phyloP scores from a whole-genome alignment of 1,140 invertebrate genomes.

The Heliconius congener region DNA sequence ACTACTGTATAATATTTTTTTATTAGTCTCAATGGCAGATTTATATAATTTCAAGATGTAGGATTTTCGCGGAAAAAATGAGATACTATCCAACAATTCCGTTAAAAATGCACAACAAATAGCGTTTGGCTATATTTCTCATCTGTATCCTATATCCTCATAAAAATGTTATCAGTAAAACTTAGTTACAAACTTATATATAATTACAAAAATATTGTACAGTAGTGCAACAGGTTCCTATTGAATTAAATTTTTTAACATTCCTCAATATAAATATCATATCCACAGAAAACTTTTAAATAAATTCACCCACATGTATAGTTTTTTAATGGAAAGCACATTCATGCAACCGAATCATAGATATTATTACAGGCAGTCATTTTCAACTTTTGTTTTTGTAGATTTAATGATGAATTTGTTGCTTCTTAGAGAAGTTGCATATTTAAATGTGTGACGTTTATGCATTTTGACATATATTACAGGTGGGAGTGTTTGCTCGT shows the following conservation, averaged over 20 bases:
- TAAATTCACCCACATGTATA: not conserved
- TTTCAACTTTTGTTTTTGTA: slow-evolving; percentile 20
- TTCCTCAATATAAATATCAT: not conserved
- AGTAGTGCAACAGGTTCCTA: not conserved
- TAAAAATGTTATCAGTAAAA: no score
- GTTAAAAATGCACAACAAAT: no score
- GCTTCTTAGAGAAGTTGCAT: slow-evolving; percentile 8
- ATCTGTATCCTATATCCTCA: no score
- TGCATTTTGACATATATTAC: slow-evolving; percentile 16
- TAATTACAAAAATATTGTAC: not conserved
- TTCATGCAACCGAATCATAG: not conserved
- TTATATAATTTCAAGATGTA: not conserved
- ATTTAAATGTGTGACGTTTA: not conserved
- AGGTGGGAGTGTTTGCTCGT: slow-evolving; percentile 81
- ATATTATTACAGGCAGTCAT: not conserved
- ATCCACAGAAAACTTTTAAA: not conserved
- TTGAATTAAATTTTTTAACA: not conserved
- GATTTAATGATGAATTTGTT: not conserved
- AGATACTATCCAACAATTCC: no score
- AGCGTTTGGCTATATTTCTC: no score
- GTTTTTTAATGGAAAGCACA: slow-evolving; percentile 15
- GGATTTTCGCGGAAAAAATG: no score
- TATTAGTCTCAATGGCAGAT: not conserved
- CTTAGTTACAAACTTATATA: not conserved
- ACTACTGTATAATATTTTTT: not conserved